Percentiles rank a stretch among this genome's conserved stretches.
Conservation (phyloP, 1,140 invertebrate genomes). For the Lutraria rhynchaena region DNA sequence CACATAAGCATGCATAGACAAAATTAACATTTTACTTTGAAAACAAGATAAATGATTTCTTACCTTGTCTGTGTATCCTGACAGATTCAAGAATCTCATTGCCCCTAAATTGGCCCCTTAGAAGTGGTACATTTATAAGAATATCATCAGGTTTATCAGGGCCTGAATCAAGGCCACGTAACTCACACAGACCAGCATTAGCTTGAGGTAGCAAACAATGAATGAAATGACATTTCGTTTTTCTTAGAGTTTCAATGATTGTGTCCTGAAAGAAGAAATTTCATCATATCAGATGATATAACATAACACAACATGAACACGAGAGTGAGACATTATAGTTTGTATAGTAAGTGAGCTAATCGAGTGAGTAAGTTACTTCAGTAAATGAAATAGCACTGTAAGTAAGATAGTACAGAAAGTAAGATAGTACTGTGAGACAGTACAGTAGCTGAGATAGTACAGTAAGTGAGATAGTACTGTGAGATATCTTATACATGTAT, state of each 20-base stretch:
- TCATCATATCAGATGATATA: slow-evolving; percentile 2
- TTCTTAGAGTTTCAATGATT: slow-evolving; percentile 92
- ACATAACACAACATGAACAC: too few species aligned
- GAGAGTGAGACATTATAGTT: too few species aligned
- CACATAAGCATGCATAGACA: too few species aligned
- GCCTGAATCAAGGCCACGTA: slow-evolving; percentile 64
- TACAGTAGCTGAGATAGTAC: background rate
- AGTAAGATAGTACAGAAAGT: too few species aligned
- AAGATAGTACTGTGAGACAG: background rate
- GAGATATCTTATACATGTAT: too few species aligned
- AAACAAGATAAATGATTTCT: too few species aligned
- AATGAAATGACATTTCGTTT: slow-evolving; percentile 92
- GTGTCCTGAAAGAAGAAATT: slow-evolving; percentile 87
- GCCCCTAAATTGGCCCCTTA: slow-evolving; percentile 94
- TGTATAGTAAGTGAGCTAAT: too few species aligned
- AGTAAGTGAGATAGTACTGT: too few species aligned
- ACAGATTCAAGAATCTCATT: slow-evolving; percentile 94
- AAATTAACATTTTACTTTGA: too few species aligned
- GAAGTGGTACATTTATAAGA: slow-evolving; percentile 92
- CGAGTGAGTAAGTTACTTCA: too few species aligned
- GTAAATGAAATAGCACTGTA: too few species aligned
- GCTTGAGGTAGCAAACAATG: slow-evolving; percentile 94
- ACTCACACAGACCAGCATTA: slow-evolving; percentile 86
- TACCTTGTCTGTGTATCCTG: slow-evolving; percentile 93
- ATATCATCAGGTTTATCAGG: slow-evolving; percentile 84